phyloP scores from a whole-genome alignment of 2,113 vertebrate genomes.

The Lichenostomus cassidix region DNA sequence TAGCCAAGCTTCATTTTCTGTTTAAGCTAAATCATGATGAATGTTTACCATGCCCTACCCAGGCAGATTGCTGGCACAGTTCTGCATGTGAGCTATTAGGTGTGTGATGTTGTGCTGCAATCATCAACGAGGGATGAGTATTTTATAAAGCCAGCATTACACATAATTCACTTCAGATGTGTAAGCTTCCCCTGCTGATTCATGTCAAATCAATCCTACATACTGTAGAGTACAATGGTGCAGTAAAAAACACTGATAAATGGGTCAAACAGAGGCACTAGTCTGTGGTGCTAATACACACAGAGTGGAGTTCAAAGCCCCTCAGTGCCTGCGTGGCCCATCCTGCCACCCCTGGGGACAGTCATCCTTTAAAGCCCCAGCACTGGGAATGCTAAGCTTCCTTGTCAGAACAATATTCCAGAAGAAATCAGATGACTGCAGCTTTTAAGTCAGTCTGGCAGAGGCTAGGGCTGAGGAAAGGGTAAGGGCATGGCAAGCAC shows the following conservation, averaged over 20 bases:
- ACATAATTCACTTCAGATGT: neutral
- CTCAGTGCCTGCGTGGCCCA: neutral
- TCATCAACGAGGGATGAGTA: neutral
- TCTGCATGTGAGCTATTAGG: neutral
- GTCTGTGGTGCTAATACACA: neutral
- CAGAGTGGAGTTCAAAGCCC: neutral
- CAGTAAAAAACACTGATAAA: neutral
- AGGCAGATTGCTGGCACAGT: neutral
- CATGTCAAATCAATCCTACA: neutral
- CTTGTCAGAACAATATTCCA: neutral
- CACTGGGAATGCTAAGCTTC: rapidly evolving
- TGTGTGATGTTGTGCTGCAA: neutral
- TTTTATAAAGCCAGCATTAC: neutral
- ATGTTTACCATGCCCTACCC: neutral
- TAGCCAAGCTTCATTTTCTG: neutral
- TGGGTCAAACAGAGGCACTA: neutral
- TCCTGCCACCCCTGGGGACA: neutral
- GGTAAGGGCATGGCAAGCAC: neutral
- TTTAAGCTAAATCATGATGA: neutral
- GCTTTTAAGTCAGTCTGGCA: neutral
- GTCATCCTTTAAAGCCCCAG: neutral
- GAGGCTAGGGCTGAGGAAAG: neutral
- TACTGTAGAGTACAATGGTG: neutral
- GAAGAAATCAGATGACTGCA: neutral
- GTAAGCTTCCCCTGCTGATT: neutral